Conservation (phyloP, 2,797 vertebrate genomes). For the Macrochelys suwanniensis region DNA sequence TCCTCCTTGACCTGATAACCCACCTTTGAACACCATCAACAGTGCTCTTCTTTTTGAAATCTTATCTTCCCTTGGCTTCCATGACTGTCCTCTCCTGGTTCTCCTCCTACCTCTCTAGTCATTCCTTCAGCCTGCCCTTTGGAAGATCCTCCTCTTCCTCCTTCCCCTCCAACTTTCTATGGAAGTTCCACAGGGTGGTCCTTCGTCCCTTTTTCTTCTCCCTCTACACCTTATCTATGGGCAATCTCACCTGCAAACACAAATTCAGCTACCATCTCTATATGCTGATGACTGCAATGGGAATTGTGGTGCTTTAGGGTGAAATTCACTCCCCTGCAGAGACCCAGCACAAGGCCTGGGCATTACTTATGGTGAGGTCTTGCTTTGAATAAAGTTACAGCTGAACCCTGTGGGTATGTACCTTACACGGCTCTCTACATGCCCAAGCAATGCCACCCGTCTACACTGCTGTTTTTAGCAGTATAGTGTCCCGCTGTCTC, state of each 20-base stretch:
- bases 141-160: neutral
- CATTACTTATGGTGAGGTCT: neutral
- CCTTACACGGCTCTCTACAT: neutral
- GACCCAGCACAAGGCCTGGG: neutral
- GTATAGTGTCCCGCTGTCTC: neutral
- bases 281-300: neutral
- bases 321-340: neutral
- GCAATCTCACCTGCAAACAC: neutral
- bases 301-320: neutral
- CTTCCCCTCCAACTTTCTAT: neutral
- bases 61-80: neutral
- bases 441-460: neutral
- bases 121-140: neutral
- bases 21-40: neutral
- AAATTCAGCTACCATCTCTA: rapidly evolving
- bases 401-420: neutral
- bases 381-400: neutral
- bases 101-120: neutral
- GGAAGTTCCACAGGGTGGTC: neutral
- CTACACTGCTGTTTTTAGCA: neutral
- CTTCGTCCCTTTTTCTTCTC: neutral
- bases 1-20: neutral
- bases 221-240: neutral
- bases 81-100: neutral
- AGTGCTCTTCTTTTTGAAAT: neutral